Evolutionary conservation across 2,888 invertebrate genomes (phyloP), one percentile per base, ranked within the genome.

Genomic region (Tetramorium bicarinatum): DNA sequence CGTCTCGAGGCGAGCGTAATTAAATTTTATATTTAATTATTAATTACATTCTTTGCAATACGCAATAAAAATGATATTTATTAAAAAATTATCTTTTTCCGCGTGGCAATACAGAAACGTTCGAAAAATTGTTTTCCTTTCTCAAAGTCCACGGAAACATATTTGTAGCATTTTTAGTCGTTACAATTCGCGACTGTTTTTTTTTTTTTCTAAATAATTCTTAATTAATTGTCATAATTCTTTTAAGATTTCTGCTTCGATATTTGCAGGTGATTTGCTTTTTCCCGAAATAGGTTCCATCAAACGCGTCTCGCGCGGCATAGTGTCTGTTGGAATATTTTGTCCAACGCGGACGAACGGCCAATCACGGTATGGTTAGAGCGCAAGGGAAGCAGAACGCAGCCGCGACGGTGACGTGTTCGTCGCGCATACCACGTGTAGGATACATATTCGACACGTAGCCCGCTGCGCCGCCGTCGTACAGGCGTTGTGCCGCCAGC

Each of bases 331-430:
- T 0, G 13, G 11, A 44, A 13, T 44, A 13, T 44, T 66, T 66
- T 66, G 66, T 66, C 66, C 66, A 66, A 25, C 15, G 15, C 1
- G 18, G 9, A 7, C 1, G 21, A 47, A 9, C 44, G 47, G 3
- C 71, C 71, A 72, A 56, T 72, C 59, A 18, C 18, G 56, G 9
- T 0, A 13, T 15, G 3, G 21, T 25, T 15, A 2, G 15, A 54
- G 34, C 13, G 11, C 44, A 44, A 21, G 15, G 18, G 59, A 18
- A 4, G 8, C 47, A 47, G 47, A 11, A 82, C 13, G 25, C 18
- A 80, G 41, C 66, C 11, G 25, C 59, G 15, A 67, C 82, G 93
- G 41, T 93, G 93, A 93, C 93, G 93, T 93, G 93, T 93, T 91
- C 86, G 75, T 49, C 84, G 75, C 49, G 81, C 29, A 34, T 84